These are phyloP conservation scores for Dicentrarchus labrax DNA, from an alignment of 2,113 vertebrate genomes.

Conservation along the genomic window DNA sequence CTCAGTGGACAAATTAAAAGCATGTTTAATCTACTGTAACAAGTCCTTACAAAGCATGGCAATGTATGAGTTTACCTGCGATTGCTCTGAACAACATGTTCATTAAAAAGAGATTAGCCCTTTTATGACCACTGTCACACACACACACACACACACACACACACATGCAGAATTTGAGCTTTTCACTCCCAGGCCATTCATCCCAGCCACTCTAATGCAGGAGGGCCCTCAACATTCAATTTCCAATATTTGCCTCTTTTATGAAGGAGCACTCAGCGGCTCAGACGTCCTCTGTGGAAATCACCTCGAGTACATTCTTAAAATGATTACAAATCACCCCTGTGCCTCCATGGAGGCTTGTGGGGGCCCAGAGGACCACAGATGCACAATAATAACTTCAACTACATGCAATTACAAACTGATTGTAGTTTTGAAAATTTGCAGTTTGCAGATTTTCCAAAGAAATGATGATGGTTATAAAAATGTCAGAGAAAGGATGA, in stretches of 20 bases:
- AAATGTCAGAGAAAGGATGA: slow-evolving; percentile 10
- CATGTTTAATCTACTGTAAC: slow-evolving; percentile 59
- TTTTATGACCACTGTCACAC: slow-evolving; percentile 45
- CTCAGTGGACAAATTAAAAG: slow-evolving; percentile 21
- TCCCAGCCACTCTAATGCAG: slow-evolving; percentile 44
- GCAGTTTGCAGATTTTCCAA: background rate
- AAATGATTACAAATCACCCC: slow-evolving; percentile 74
- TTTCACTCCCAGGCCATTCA: slow-evolving; percentile 69
- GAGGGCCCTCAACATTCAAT: slow-evolving; percentile 73
- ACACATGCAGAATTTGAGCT: slow-evolving; percentile 50
- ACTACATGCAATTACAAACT: background rate
- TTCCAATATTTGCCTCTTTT: slow-evolving; percentile 69
- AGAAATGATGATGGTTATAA: slow-evolving; percentile 9
- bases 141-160: slow-evolving; percentile 53
- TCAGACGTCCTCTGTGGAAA: slow-evolving; percentile 56
- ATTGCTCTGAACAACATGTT: slow-evolving; percentile 65
- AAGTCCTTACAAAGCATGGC: slow-evolving; percentile 44
- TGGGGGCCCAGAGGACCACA: background rate
- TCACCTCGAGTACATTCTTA: slow-evolving; percentile 77
- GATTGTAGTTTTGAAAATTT: slow-evolving; percentile 1
- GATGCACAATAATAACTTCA: slow-evolving; percentile 17
- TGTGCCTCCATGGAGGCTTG: slow-evolving; percentile 25
- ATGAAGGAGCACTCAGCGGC: slow-evolving; percentile 58
- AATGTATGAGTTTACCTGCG: slow-evolving; percentile 66
- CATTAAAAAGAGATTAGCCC: slow-evolving; percentile 87